Evolutionary conservation across 2,797 vertebrate genomes (phyloP).

Genomic region (Manis crassicaudata): DNA sequence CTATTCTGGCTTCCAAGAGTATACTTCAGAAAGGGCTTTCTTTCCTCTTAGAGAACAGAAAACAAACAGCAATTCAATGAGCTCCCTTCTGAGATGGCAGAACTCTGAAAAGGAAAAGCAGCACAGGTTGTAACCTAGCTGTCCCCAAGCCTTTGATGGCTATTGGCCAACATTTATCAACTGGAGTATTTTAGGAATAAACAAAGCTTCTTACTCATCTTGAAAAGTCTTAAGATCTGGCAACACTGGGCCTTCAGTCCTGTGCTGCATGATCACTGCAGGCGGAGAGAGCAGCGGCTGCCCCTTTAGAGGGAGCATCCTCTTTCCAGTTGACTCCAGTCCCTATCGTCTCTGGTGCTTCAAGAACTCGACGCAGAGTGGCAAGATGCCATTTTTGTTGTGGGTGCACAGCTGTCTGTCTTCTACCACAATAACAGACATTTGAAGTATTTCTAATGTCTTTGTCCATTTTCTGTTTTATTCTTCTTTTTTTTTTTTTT

Average conservation of each 20-base stretch:
- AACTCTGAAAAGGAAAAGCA: neutral
- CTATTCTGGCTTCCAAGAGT: neutral
- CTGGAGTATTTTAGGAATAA: neutral
- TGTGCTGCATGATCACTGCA: neutral
- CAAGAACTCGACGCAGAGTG: neutral
- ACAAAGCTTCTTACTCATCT: neutral
- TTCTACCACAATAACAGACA: neutral
- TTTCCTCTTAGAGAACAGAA: neutral
- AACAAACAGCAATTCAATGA: neutral
- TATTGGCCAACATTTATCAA: neutral
- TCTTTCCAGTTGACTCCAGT: neutral
- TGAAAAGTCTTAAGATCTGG: neutral
- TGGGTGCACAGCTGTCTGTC: neutral
- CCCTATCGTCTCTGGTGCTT: neutral
- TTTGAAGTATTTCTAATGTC: neutral
- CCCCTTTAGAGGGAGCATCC: fast-evolving
- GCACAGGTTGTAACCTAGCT: neutral
- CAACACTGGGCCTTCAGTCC: neutral
- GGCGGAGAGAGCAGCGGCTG: neutral
- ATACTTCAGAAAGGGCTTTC: neutral
- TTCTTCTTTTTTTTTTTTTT: neutral
- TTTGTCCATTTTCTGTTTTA: neutral
- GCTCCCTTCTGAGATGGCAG: neutral
- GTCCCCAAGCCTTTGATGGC: neutral
- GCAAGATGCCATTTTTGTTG: neutral